A percentile compares a stretch with the other conserved stretches of the same genome.
Conservation (phyloP, 1,140 invertebrate genomes). For the Hirudo medicinalis region DNA sequence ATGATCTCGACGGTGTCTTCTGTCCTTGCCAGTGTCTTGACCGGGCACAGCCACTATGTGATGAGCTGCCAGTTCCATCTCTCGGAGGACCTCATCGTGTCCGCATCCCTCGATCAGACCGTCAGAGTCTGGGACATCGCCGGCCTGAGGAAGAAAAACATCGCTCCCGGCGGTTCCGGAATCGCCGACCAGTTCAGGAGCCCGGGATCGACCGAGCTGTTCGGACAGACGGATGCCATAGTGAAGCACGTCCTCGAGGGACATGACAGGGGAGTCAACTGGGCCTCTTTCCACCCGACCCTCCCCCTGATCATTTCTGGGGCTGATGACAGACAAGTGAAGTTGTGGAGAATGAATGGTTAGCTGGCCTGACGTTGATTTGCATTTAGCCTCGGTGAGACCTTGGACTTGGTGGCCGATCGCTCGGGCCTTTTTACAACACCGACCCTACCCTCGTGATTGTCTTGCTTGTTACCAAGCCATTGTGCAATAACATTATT, state of each 20-base stretch:
- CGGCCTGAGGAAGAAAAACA: conserved; percentile 88
- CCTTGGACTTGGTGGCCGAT: no score
- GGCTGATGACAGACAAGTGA: conserved; percentile 91
- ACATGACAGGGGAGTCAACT: conserved; percentile 72
- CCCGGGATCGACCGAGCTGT: conserved; percentile 77
- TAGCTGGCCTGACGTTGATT: conserved; percentile 35
- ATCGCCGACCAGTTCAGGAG: conserved; percentile 73
- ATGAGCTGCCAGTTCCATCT: conserved; percentile 99
- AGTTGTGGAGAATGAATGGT: conserved; percentile 98
- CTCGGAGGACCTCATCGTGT: conserved; percentile 88
- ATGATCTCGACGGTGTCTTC: no score
- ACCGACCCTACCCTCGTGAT: no score
- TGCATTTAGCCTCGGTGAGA: no score
- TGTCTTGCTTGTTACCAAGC: background rate
- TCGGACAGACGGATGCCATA: conserved; percentile 89
- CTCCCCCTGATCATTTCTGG: conserved; percentile 90
- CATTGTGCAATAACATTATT: background rate
- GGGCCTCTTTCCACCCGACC: conserved; percentile 90
- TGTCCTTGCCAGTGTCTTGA: conserved; percentile 33
- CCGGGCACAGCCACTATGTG: conserved; percentile 96
- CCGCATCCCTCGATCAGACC: conserved; percentile 92
- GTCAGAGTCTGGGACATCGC: conserved; percentile 99
- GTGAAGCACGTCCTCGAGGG: conserved; percentile 97
- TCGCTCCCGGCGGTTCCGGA: conserved; percentile 78
- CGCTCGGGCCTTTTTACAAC: no score